Base-by-base conservation (phyloP, 1,140 invertebrate species). In the Drosophila nannoptera region DNA sequence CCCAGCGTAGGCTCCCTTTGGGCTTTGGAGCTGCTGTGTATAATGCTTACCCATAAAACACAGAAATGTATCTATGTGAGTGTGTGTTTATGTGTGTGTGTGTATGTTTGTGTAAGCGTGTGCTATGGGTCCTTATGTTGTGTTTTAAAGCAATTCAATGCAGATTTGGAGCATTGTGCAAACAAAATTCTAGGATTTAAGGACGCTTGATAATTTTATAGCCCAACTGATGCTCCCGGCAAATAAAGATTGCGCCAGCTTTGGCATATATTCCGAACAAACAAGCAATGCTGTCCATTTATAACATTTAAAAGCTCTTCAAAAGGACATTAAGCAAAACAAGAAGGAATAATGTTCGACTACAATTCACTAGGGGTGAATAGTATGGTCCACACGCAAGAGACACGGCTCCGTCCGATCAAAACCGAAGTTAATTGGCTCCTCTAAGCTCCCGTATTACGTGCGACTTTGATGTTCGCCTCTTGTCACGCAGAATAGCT, bases 111-210 rank as follows among this genome's bases (percentile, higher is more conserved):
- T 22, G 22, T 22, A 22, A 22, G 22, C 22, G 22, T 22, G 22
- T 22, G 22, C 22, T 22, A 22, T 22, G 22, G 22, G 59, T 42
- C 56, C 31, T 61, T 46, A 56, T 48, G 50, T 40, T 68, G 11
- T 64, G 55, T 68, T 83, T 82, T 78, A 78, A 75, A 78, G 75
- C 78, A 65, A 83, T 82, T 83, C 83, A 72, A 69, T 65, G 45
- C 38, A 63, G 66, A 83, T 83, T 83, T 33, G 8, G n/a, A 14
- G 59, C 48, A 66, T 46, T 35, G 55, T 50, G 29, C 33, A 49
- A 60, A 65, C 38, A 59, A 9, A 56, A 74, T 71, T 4, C 6
- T 38, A 66, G 54, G 60, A 69, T 67, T 67, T 62, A 2, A 6
- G 29, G 7, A 65, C 45, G 61, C 29, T 72, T 78, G 75, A 69